Base-by-base conservation (phyloP, 2,888 invertebrate genomes). In the Heliconius cydno region DNA sequence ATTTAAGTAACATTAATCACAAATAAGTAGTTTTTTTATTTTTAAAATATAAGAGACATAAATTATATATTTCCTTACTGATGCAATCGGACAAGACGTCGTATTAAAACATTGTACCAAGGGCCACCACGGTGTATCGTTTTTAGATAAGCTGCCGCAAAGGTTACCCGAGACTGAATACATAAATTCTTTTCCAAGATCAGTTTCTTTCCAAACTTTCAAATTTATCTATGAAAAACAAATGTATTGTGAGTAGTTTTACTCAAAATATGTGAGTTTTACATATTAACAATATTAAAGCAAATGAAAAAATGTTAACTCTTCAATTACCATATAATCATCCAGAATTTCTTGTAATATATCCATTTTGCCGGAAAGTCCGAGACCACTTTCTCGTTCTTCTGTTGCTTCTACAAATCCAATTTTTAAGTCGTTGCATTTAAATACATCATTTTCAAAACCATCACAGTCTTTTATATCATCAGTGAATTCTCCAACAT, bases 71-170 rank as follows among this genome's bases (percentile, higher is more conserved):
- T 65, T 28, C 66, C 41, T 63, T 88, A 94, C 94, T 81, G 79
- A 80, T 15, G 82, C 79, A 38, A 94, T 84, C 5, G 95, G 94
- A 74, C 94, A 94, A 2, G 82, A 63, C 0, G 82, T 84, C 3
- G 90, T 84, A 13, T 91, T 88, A 83, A 94, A 84, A 25, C 85
- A 84, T 15, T 88, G 67, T 1, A 90, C 38, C 2, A 93, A 5
- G 0, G 89, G 86, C 46, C 83, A 85, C 92, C 92, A 93, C 0
- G 93, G 93, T 0, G 90, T 86, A 15, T 91, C 89, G 0, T 86
- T 38, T 3, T 91, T 86, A 2, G 89, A 72, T 34, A 93, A 65
- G 75, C 87, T 88, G 0, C 83, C 80, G 78, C 94, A 93, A 3
- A 94, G 76, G 57, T 88, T 87, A 1, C 85, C 82, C 22, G 84